phyloP scores from a whole-genome alignment of 2,113 vertebrate species.

The Cyprinus carpio region DNA sequence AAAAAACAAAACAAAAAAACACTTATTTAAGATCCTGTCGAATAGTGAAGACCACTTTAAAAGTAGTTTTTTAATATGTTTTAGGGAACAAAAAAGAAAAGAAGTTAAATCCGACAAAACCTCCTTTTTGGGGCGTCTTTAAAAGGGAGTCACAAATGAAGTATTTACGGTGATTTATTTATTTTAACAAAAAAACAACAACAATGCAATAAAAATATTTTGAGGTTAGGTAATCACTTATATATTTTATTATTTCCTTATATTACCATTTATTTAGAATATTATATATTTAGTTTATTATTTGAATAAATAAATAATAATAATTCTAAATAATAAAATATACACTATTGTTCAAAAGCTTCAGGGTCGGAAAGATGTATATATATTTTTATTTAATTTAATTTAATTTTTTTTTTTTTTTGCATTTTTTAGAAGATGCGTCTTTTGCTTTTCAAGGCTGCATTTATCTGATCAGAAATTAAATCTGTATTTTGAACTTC shows the following conservation, averaged over 20 bases:
- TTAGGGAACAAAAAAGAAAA: background rate
- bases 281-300: background rate
- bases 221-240: background rate
- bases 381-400: too few relatives aligned
- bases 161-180: too few relatives aligned
- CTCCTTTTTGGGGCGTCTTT: background rate
- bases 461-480: background rate
- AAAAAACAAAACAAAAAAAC: background rate
- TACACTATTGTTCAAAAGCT: background rate
- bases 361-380: background rate
- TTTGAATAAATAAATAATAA: background rate
- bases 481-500: background rate
- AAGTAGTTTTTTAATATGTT: background rate
- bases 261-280: background rate
- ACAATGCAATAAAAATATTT: background rate
- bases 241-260: background rate
- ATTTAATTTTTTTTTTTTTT: too few relatives aligned
- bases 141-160: background rate
- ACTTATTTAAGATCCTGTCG: background rate
- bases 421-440: background rate
- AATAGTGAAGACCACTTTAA: background rate
- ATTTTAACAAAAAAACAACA: too few relatives aligned
- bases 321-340: background rate
- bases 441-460: background rate
- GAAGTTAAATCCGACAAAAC: background rate